phyloP scores from a whole-genome alignment of 2,797 vertebrate species.

The Varecia variegata region DNA sequence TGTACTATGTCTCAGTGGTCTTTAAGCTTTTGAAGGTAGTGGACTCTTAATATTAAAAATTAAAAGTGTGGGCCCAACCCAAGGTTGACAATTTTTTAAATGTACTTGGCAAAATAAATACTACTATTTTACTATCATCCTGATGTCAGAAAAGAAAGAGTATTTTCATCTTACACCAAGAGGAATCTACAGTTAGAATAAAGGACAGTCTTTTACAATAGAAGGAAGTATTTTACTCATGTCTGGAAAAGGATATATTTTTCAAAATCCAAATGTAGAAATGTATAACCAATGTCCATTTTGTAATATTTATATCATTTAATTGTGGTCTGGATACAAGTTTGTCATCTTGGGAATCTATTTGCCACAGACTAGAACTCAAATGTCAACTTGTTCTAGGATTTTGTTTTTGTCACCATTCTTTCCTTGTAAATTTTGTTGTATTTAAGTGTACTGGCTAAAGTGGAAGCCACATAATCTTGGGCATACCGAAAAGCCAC shows the following conservation, averaged over 20 bases:
- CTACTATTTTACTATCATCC: not conserved
- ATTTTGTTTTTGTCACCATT: not conserved
- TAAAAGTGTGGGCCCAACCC: not conserved
- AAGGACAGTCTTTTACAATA: not conserved
- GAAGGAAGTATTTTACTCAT: not conserved
- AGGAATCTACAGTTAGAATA: not conserved
- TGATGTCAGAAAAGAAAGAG: not conserved
- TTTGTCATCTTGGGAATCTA: not conserved
- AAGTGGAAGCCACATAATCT: not conserved
- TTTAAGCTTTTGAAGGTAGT: not conserved
- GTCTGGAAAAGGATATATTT: not conserved
- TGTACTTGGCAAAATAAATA: not conserved
- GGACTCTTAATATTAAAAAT: not conserved
- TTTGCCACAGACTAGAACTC: not conserved
- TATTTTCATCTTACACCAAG: not conserved
- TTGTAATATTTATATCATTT: constrained; percentile 21
- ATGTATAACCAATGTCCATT: not conserved
- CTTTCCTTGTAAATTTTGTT: not conserved
- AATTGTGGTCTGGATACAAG: not conserved
- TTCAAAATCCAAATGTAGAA: constrained; percentile 4
- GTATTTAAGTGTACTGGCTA: not conserved
- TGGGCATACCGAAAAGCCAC: not conserved
- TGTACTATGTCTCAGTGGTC: not conserved
- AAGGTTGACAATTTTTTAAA: not conserved
- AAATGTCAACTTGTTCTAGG: not conserved